Evolutionary conservation across 2,888 invertebrate species (phyloP).

Genomic region (Tetragonula carbonaria): DNA sequence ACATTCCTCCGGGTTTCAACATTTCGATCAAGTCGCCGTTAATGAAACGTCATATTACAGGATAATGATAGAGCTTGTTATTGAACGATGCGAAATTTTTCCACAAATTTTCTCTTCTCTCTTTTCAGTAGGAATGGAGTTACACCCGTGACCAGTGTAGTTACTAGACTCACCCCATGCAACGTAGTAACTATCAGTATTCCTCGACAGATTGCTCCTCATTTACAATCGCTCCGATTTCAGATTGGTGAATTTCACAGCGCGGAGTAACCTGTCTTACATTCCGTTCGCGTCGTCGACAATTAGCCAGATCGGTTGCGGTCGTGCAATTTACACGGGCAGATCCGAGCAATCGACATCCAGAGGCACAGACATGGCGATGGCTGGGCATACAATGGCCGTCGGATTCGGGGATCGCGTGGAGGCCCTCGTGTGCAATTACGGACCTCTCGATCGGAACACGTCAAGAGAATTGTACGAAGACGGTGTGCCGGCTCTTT

Average conservation of each 20-base stretch:
- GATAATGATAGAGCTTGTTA: too few species aligned
- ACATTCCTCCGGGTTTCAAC: too few species aligned
- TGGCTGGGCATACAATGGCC: conserved; percentile 38
- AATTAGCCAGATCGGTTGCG: conserved; percentile 76
- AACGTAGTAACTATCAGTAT: too few species aligned
- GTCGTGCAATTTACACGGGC: conserved; percentile 73
- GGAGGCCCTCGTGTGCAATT: conserved; percentile 81
- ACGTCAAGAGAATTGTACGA: conserved; percentile 75
- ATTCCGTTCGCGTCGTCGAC: conserved; percentile 72
- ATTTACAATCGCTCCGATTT: conserved; percentile 42
- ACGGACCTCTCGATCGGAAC: conserved; percentile 79
- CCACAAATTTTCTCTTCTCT: too few species aligned
- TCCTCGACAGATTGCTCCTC: too few species aligned
- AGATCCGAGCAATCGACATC: conserved; percentile 53
- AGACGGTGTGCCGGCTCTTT: conserved; percentile 70
- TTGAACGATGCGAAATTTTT: too few species aligned
- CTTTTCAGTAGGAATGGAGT: too few species aligned
- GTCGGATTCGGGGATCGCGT: conserved; percentile 65
- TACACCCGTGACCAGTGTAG: too few species aligned
- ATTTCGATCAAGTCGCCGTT: too few species aligned
- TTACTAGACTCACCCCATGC: too few species aligned
- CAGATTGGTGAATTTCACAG: conserved; percentile 71
- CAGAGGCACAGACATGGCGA: conserved; percentile 35
- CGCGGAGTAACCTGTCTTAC: conserved; percentile 69
- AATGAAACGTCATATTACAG: too few species aligned